Conservation (phyloP, 2,113 vertebrate species). For the Poeciliopsis prolifica region DNA sequence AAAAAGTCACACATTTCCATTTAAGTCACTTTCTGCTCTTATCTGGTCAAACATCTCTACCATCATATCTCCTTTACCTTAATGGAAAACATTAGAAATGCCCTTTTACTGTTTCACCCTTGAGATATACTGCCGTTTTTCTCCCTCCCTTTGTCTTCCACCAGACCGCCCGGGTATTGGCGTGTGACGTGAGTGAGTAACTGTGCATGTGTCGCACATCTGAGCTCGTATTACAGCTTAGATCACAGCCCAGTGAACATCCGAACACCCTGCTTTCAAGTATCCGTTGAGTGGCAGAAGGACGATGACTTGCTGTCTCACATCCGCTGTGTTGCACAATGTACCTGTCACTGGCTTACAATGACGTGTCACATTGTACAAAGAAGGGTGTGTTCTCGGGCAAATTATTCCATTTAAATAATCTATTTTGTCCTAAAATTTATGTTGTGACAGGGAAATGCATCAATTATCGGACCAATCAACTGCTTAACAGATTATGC, state of each 20-base stretch:
- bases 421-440: constrained; percentile 3
- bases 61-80: constrained; percentile 65
- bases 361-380: constrained; percentile 31
- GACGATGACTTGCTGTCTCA: constrained; percentile 45
- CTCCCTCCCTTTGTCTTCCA: constrained; percentile 36
- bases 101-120: constrained; percentile 64
- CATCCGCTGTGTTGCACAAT: constrained; percentile 38
- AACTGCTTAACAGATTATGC: constrained; percentile 35
- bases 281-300: constrained; percentile 62
- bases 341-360: constrained; percentile 47
- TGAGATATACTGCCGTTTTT: constrained; percentile 55
- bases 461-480: constrained; percentile 34
- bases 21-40: constrained; percentile 63
- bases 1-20: constrained; percentile 49
- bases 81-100: constrained; percentile 71
- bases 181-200: constrained; percentile 38
- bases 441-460: constrained; percentile 19
- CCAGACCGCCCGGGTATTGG: constrained; percentile 47
- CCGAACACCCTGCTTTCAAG: constrained; percentile 62
- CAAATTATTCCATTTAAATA: constrained; percentile 2
- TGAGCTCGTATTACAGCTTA: constrained; percentile 58
- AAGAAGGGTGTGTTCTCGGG: background rate
- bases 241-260: constrained; percentile 65
- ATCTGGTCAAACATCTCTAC: constrained; percentile 59
- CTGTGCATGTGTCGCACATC: constrained; percentile 38